Conservation (phyloP, 2,888 invertebrate species). For the Tyria jacobaeae region DNA sequence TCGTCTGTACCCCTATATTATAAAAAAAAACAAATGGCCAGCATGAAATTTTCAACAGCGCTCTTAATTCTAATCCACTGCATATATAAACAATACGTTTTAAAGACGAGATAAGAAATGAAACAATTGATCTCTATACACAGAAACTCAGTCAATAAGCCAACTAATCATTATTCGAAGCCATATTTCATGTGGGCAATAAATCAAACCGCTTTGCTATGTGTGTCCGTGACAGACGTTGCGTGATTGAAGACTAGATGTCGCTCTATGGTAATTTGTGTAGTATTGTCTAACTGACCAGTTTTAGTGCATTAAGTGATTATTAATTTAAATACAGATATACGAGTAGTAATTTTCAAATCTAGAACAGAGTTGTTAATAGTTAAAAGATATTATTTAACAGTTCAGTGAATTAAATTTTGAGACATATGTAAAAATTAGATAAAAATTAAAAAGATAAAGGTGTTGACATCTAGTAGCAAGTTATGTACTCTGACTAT, state of each 20-base stretch:
- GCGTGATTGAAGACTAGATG: conserved; percentile 14
- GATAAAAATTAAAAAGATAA: too few species aligned
- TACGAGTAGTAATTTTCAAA: background rate
- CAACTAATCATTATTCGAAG: conserved; percentile 8
- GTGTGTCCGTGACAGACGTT: background rate
- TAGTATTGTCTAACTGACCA: background rate
- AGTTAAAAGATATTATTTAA: background rate
- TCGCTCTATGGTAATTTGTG: background rate
- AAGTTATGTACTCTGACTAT: too few species aligned
- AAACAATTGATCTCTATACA: background rate
- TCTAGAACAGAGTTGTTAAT: background rate
- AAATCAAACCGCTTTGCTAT: background rate
- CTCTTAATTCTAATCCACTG: background rate
- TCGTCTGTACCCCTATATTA: too few species aligned
- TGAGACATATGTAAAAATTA: background rate
- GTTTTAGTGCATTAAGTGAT: background rate
- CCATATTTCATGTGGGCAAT: conserved; percentile 3
- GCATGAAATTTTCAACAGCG: background rate
- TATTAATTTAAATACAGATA: background rate
- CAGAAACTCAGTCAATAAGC: background rate
- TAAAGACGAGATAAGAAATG: background rate
- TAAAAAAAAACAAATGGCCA: too few species aligned
- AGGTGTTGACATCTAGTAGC: too few species aligned
- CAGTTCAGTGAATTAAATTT: background rate
- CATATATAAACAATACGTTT: background rate